Conservation (phyloP, 2,113 vertebrate genomes). For the Thinocorus orbignyianus region DNA sequence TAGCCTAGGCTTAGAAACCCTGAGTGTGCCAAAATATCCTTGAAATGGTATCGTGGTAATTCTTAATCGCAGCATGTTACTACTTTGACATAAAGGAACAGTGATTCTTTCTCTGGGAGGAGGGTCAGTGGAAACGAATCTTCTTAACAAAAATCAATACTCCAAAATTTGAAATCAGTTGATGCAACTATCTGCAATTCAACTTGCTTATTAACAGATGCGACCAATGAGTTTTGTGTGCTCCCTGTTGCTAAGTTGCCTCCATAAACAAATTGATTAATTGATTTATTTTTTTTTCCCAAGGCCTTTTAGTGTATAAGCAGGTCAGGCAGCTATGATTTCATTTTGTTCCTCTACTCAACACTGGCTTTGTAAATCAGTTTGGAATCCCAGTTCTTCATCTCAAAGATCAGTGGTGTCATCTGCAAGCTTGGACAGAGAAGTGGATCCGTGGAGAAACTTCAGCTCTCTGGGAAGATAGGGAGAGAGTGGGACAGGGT, state of each 20-base stretch:
- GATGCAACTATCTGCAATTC: constrained; percentile 68
- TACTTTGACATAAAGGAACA: constrained; percentile 13
- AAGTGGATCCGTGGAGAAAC: background rate
- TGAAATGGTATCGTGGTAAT: background rate
- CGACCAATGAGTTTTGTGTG: constrained; percentile 14
- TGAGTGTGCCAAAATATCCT: background rate
- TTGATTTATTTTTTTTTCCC: constrained; percentile 43
- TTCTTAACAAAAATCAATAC: constrained; percentile 74
- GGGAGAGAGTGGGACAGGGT: background rate
- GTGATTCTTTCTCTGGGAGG: constrained; percentile 37
- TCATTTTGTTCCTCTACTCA: constrained; percentile 63
- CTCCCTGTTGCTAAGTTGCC: constrained; percentile 69
- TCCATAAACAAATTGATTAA: constrained; percentile 76
- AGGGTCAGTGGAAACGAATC: constrained; percentile 57
- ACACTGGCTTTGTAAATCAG: constrained; percentile 54
- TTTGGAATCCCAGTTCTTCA: constrained; percentile 37
- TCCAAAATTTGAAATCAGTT: constrained; percentile 70
- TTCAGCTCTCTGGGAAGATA: background rate
- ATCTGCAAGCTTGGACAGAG: background rate
- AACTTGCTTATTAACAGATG: constrained; percentile 65
- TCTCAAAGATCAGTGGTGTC: background rate
- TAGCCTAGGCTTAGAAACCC: background rate
- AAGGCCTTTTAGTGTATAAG: constrained; percentile 60
- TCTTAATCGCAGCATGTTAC: background rate
- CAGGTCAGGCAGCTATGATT: constrained; percentile 70